phyloP scores from a whole-genome alignment of 2,797 vertebrate species.

The Vireo griseus region DNA sequence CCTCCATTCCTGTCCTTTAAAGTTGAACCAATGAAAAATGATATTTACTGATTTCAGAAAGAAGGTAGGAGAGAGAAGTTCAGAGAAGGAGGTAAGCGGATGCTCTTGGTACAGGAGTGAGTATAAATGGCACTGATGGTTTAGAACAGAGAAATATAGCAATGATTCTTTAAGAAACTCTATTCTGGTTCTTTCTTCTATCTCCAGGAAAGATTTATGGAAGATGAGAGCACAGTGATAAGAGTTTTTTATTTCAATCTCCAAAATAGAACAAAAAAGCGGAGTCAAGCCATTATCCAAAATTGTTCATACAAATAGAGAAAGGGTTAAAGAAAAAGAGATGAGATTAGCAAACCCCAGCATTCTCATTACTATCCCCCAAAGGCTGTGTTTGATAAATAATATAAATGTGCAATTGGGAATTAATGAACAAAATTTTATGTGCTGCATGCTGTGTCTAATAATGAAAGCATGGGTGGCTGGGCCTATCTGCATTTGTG shows the following conservation, averaged over 20 bases:
- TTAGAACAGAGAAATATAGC: background rate
- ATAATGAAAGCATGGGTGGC: background rate
- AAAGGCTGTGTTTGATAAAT: constrained; percentile 8
- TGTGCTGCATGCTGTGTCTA: constrained; percentile 10
- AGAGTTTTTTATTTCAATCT: background rate
- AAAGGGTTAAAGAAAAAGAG: background rate
- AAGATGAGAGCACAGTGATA: background rate
- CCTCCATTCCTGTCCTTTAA: background rate
- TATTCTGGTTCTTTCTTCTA: background rate
- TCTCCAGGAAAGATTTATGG: background rate
- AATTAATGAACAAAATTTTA: constrained; percentile 25
- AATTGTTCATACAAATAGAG: background rate
- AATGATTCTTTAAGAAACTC: background rate
- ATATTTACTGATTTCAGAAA: background rate
- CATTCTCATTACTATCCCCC: background rate
- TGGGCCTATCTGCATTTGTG: background rate
- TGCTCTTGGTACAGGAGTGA: background rate
- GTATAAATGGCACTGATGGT: background rate
- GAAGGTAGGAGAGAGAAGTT: background rate
- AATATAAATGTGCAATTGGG: constrained; percentile 1
- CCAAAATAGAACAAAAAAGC: background rate
- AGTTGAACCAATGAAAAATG: background rate
- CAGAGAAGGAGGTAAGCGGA: background rate
- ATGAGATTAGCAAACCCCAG: too few species aligned
- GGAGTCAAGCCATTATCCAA: background rate